A percentile compares a stretch with the other conserved stretches of the same genome.
Evolutionary conservation across 2,888 invertebrate genomes (phyloP).

Genomic region (Drosophila sordidula): DNA sequence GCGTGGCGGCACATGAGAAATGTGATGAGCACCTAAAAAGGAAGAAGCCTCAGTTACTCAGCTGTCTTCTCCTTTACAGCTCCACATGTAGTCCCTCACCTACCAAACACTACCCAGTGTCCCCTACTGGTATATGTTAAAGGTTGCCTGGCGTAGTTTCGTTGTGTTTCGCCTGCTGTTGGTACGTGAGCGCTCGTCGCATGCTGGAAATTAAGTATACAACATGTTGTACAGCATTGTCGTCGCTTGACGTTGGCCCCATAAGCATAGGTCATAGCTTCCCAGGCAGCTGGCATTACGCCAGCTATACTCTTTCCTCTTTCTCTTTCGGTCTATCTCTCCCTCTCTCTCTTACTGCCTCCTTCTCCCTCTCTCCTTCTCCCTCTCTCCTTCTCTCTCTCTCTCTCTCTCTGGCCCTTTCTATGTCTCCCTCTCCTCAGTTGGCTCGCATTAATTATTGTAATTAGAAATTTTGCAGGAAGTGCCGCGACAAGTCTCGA

Average conservation of each 20-base stretch:
- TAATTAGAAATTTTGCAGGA: slow-evolving; percentile 68
- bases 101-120: neutral
- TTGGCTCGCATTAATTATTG: slow-evolving; percentile 70
- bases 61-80: neutral
- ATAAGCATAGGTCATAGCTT: slow-evolving; percentile 6
- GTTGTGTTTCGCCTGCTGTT: slow-evolving; percentile 17
- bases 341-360: neutral
- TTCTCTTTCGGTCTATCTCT: neutral
- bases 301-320: slow-evolving; percentile 19
- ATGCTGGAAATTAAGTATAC: slow-evolving; percentile 70
- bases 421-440: neutral
- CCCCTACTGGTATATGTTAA: neutral
- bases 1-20: slow-evolving; percentile 55
- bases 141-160: slow-evolving; percentile 1
- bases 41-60: slow-evolving; percentile 38
- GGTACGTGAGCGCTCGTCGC: slow-evolving; percentile 73
- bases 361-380: neutral
- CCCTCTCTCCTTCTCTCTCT: neutral
- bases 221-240: slow-evolving; percentile 64
- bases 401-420: neutral
- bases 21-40: slow-evolving; percentile 58
- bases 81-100: neutral
- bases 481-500: slow-evolving; percentile 18
- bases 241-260: slow-evolving; percentile 25
- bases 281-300: slow-evolving; percentile 35